Evolutionary conservation across 2,797 vertebrate genomes (phyloP).

Genomic region (Gallirallus australis): DNA sequence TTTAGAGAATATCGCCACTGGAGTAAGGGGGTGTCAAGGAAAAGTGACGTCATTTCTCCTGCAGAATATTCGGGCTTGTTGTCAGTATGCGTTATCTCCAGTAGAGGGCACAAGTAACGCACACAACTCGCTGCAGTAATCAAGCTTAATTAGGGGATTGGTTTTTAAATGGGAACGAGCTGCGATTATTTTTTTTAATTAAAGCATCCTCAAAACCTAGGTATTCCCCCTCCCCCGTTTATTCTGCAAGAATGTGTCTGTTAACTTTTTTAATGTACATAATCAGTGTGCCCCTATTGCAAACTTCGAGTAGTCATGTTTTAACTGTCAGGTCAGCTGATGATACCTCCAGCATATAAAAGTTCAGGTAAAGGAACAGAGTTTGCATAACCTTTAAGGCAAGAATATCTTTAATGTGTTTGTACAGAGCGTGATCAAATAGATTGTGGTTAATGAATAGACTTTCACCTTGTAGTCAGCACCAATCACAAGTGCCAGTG

Average conservation of each 20-base stretch:
- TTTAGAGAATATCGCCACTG: neutral
- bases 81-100: neutral
- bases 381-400: neutral
- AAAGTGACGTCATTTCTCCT: neutral
- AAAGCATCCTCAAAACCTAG: neutral
- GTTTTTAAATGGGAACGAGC: neutral
- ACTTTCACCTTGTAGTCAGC: neutral
- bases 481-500: neutral
- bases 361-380: neutral
- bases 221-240: neutral
- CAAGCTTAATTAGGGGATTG: neutral
- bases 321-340: neutral
- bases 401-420: neutral
- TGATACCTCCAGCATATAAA: neutral
- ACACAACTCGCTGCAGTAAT: rapidly evolving
- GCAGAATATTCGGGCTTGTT: rapidly evolving
- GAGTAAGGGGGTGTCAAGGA: neutral
- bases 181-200: neutral
- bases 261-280: neutral
- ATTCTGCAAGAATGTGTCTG: neutral
- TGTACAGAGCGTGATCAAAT: neutral
- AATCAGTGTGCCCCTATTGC: neutral
- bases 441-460: neutral
- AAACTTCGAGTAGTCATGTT: neutral
- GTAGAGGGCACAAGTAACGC: neutral